phyloP scores from a whole-genome alignment of 1,140 invertebrate genomes.

The Drosophila sucinea region DNA sequence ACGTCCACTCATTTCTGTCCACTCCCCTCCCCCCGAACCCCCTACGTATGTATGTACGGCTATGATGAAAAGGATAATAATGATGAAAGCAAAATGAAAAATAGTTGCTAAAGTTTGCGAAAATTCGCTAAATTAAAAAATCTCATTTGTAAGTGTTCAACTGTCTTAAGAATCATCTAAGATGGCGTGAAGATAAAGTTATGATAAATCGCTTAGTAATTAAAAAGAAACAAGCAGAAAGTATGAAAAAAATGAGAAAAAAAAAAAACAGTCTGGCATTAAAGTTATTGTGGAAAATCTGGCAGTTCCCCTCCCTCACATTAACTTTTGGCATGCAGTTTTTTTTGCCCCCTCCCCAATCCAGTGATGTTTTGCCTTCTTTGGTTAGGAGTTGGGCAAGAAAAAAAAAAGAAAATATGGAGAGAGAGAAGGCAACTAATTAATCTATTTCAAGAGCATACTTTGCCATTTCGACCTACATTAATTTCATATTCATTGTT shows the following conservation, averaged over 20 bases:
- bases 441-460: constrained; percentile 78
- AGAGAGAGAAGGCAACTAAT: constrained; percentile 43
- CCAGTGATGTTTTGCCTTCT: too few relatives aligned
- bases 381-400: not conserved
- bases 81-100: constrained; percentile 35
- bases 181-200: constrained; percentile 19
- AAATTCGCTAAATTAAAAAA: constrained; percentile 48
- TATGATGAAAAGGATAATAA: constrained; percentile 6
- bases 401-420: not conserved
- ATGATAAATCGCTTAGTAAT: constrained; percentile 18
- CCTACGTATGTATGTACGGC: not conserved
- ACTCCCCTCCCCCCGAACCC: too few relatives aligned
- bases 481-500: constrained; percentile 79
- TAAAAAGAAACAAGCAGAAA: not conserved
- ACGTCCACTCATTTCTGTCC: not conserved
- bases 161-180: constrained; percentile 5
- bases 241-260: not conserved
- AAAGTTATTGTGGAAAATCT: constrained; percentile 1
- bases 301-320: not conserved
- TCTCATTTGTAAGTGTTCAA: constrained; percentile 35
- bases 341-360: not conserved
- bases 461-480: constrained; percentile 78
- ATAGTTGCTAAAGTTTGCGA: constrained; percentile 48
- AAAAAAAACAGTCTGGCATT: not conserved
- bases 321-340: constrained; percentile 5